Base-by-base conservation (phyloP, 2,797 vertebrate genomes). In the Sebastes kiyomatsui region DNA sequence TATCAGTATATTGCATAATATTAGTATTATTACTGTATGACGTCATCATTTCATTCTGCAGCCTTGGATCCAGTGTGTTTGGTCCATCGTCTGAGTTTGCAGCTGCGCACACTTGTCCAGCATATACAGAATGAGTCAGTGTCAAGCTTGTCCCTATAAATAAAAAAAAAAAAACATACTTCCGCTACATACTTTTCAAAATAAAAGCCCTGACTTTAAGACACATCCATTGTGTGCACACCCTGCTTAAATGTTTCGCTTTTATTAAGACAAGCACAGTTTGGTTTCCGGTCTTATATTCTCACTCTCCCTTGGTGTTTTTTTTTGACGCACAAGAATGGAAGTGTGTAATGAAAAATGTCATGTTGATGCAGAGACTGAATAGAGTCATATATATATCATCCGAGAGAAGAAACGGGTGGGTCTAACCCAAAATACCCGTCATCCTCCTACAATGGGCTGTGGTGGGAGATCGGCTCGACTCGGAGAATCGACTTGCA, bases 101-200 rank as follows among this genome's bases (percentile, higher is more conserved):
- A 75, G 85, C 89, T 93, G 93, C 90, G 94, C 93, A 89, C 38
- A 81, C 67, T 4, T 11, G 77, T 82, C 84, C 84, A 84, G 7
- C 59, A 2, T 23, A 10, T 22, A 13, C 58, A 42, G 25, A 73
- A 25, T 1, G 20, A 18, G 28, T 13, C 30, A 1, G 13, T 2
- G 33, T 69, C 52, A 77, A 4, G 42, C 16, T 46, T 1, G 16
- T 46, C 42, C 3, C 42, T 18, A 46, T 46, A 7, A 52, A 52
- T n/a, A 10, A 28, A 16, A 13, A 10, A 18, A 42, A 16, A 9
- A 28, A n/a, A 16, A 10, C 0, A 0, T 6, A 25, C 28, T 70
- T 90, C 90, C 88, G 74, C 4, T 32, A 1, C 0, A 0, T 0
- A 20, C 4, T 84, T 84, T 90, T 90, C 90, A 93, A 73, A 87